Conservation (phyloP, 2,888 invertebrate genomes). For the Drosophila eohydei region DNA sequence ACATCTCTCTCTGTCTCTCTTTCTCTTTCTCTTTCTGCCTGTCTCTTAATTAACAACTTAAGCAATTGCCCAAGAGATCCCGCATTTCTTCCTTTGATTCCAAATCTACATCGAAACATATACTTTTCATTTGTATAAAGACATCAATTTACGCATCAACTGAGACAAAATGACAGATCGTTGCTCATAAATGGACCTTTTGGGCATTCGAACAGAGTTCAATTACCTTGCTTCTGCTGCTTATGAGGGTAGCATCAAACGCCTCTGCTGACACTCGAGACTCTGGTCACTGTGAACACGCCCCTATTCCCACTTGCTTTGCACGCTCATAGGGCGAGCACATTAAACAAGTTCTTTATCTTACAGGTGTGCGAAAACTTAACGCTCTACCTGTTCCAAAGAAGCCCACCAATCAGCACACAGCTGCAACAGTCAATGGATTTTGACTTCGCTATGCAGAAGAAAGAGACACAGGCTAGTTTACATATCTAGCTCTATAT, state of each 20-base stretch:
- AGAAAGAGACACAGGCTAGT: background rate
- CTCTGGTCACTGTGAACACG: constrained; percentile 31
- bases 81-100: constrained; percentile 38
- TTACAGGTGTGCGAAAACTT: constrained; percentile 44
- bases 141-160: constrained; percentile 45
- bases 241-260: constrained; percentile 47
- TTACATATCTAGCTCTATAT: background rate
- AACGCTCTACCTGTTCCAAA: constrained; percentile 46
- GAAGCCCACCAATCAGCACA: constrained; percentile 45
- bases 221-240: constrained; percentile 36
- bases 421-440: constrained; percentile 23
- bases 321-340: constrained; percentile 38
- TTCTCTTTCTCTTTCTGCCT: background rate
- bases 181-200: constrained; percentile 31
- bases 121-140: constrained; percentile 33
- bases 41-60: constrained; percentile 6
- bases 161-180: constrained; percentile 52
- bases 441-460: background rate
- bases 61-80: constrained; percentile 28
- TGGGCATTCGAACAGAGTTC: constrained; percentile 23
- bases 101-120: constrained; percentile 16
- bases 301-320: constrained; percentile 36
- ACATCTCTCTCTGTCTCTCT: background rate
- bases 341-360: constrained; percentile 33
- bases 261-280: constrained; percentile 18